Conservation (phyloP, 1,140 invertebrate species). For the Polypedilum pembai region DNA sequence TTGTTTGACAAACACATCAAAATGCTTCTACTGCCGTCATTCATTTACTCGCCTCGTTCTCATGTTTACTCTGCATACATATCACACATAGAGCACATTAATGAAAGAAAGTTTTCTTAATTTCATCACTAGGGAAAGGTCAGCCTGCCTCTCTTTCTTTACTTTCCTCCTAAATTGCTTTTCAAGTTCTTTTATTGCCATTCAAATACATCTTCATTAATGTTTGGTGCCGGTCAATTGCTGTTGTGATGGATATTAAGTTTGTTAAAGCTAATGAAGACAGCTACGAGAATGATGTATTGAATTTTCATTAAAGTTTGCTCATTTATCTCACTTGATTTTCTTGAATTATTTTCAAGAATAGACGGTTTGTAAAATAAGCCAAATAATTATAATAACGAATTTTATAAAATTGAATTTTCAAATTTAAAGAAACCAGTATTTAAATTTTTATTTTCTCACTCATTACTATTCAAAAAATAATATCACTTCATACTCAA, state of each 20-base stretch:
- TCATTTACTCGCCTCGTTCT: neutral
- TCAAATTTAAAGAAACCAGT: too few relatives aligned
- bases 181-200: neutral
- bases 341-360: too few relatives aligned
- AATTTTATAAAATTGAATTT: too few relatives aligned
- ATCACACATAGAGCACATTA: neutral
- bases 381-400: too few relatives aligned
- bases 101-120: neutral
- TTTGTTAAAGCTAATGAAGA: slow-evolving; percentile 16
- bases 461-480: neutral
- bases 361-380: too few relatives aligned
- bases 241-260: neutral
- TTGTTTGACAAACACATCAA: slow-evolving; percentile 29
- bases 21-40: slow-evolving; percentile 3
- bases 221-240: slow-evolving; percentile 8
- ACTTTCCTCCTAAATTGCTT: neutral
- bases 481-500: neutral
- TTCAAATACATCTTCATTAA: slow-evolving; percentile 19
- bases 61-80: neutral
- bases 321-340: too few relatives aligned
- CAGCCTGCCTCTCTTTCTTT: neutral
- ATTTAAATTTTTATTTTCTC: too few relatives aligned
- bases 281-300: neutral
- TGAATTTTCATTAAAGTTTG: neutral
- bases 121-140: slow-evolving; percentile 21